Percentiles rank a stretch among this genome's conserved stretches.
phyloP scores from a whole-genome alignment of 2,888 invertebrate genomes.

The Peribatodes rhomboidaria region DNA sequence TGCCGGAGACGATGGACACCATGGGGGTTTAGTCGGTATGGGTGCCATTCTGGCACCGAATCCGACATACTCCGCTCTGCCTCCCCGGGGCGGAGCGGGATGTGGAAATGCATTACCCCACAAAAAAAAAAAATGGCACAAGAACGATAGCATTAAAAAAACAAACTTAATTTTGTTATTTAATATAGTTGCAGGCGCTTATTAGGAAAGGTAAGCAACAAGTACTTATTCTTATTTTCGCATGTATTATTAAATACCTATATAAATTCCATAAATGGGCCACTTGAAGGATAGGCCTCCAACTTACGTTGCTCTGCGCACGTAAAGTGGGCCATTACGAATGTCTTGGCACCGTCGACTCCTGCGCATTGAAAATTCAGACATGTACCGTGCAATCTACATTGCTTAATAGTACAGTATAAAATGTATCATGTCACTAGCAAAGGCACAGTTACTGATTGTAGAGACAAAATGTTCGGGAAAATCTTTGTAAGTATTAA shows the following conservation, averaged over 20 bases:
- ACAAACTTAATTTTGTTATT: too few relatives aligned
- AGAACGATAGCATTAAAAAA: too few relatives aligned
- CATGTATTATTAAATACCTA: neutral
- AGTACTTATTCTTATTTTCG: too few relatives aligned
- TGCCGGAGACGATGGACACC: too few relatives aligned
- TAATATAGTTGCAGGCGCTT: too few relatives aligned
- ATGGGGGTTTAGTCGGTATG: too few relatives aligned
- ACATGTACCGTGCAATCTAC: conserved; percentile 12
- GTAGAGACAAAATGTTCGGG: conserved; percentile 31
- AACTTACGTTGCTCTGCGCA: neutral
- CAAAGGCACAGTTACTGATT: conserved; percentile 12
- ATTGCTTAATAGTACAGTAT: conserved; percentile 23
- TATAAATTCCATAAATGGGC: neutral
- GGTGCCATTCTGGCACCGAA: too few relatives aligned
- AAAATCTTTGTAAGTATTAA: conserved; percentile 41
- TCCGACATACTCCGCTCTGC: too few relatives aligned
- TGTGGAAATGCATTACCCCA: too few relatives aligned
- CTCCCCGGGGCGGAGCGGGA: too few relatives aligned
- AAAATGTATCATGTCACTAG: conserved; percentile 15
- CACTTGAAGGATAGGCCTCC: neutral
- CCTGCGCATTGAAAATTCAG: conserved; percentile 16
- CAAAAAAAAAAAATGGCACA: too few relatives aligned
- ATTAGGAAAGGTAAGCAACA: too few relatives aligned
- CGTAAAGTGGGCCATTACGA: conserved; percentile 23
- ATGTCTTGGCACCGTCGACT: conserved; percentile 11